phyloP scores from a whole-genome alignment of 2,888 invertebrate genomes.

The Actias luna region DNA sequence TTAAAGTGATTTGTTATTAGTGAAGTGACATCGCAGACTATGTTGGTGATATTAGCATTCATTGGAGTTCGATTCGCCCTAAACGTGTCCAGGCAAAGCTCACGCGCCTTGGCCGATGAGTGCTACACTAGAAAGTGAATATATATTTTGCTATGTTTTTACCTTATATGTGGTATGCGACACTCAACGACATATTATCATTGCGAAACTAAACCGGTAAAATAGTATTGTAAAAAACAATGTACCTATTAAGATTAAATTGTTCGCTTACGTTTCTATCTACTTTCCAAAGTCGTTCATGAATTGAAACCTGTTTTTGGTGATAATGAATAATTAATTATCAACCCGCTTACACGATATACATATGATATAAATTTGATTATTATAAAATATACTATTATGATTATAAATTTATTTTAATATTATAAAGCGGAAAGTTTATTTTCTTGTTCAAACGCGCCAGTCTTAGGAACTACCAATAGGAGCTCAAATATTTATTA shows the following conservation, averaged over 20 bases:
- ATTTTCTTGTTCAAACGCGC: too few species aligned
- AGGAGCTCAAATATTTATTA: too few species aligned
- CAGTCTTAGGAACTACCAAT: too few species aligned
- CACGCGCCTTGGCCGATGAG: conserved; percentile 70
- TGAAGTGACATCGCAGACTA: conserved; percentile 44
- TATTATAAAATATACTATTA: too few species aligned
- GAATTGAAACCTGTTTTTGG: background rate
- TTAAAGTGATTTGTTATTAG: conserved; percentile 22
- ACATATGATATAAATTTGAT: background rate
- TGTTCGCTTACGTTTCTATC: background rate
- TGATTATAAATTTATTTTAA: too few species aligned
- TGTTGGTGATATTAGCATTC: conserved; percentile 75
- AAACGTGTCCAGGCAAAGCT: conserved; percentile 74
- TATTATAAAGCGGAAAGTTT: too few species aligned
- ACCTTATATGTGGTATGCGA: conserved; percentile 42
- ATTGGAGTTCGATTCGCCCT: conserved; percentile 73
- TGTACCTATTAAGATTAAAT: background rate
- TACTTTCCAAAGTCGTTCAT: background rate
- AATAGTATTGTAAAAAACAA: background rate
- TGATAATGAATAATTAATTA: background rate
- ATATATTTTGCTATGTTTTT: conserved; percentile 25
- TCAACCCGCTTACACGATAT: background rate
- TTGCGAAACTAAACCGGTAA: background rate
- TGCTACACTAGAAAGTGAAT: conserved; percentile 77
- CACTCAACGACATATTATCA: background rate